phyloP scores from a whole-genome alignment of 2,888 invertebrate species.

The Biston stratarius region DNA sequence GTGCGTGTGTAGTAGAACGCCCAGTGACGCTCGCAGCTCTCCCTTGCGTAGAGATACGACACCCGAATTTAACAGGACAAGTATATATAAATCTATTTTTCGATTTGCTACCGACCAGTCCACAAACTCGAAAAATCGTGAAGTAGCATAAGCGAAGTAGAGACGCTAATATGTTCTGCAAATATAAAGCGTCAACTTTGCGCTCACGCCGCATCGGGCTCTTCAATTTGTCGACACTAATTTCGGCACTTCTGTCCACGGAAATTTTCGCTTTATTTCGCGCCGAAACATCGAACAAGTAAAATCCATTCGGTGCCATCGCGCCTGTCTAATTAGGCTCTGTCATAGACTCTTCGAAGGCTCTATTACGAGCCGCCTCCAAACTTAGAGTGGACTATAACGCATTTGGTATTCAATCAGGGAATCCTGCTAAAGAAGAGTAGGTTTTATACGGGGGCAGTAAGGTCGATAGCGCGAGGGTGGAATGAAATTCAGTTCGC shows the following conservation, averaged over 20 bases:
- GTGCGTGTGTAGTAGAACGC: conserved; percentile 61
- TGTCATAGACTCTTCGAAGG: conserved; percentile 86
- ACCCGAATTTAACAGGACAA: conserved; percentile 31
- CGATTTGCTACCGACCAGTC: conserved; percentile 14
- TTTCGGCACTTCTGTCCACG: conserved; percentile 61
- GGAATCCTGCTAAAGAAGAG: conserved; percentile 58
- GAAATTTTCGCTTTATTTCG: conserved; percentile 68
- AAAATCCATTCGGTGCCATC: conserved; percentile 84
- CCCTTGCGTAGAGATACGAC: conserved; percentile 47
- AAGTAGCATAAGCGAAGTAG: conserved; percentile 31
- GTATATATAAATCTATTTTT: conserved; percentile 14
- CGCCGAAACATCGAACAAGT: conserved; percentile 77
- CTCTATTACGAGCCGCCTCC: conserved; percentile 84
- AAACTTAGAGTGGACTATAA: conserved; percentile 83
- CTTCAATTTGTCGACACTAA: conserved; percentile 54
- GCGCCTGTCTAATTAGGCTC: conserved; percentile 86
- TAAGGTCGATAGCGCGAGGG: conserved; percentile 78
- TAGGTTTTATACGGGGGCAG: conserved; percentile 72
- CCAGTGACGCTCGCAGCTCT: conserved; percentile 55
- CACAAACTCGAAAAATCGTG: conserved; percentile 20
- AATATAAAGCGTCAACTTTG: conserved; percentile 54
- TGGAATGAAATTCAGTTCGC: conserved; percentile 75
- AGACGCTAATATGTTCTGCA: conserved; percentile 57
- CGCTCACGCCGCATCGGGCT: conserved; percentile 50
- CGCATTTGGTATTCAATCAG: conserved; percentile 81